Evolutionary conservation across 2,113 vertebrate species (phyloP).

Genomic region (Caranx ignobilis): DNA sequence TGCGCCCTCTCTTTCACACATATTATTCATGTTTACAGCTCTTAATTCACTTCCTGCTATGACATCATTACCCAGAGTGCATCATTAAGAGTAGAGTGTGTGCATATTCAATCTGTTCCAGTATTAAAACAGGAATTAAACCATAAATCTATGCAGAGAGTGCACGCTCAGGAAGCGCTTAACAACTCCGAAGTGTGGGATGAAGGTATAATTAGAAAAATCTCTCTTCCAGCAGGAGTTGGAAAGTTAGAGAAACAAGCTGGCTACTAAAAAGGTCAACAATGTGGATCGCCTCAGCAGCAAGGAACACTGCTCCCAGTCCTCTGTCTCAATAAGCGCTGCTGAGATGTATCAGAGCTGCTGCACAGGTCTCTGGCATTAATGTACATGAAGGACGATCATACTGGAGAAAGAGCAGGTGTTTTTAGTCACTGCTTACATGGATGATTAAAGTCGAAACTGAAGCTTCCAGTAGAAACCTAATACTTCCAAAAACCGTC

Average conservation of each 20-base stretch:
- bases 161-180: slow-evolving; percentile 55
- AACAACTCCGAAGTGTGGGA: slow-evolving; percentile 29
- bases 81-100: slow-evolving; percentile 44
- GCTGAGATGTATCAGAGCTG: slow-evolving; percentile 1
- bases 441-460: slow-evolving; percentile 46
- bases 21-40: slow-evolving; percentile 60
- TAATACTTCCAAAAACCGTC: slow-evolving; percentile 29
- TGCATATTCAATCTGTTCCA: slow-evolving; percentile 58
- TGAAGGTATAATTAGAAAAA: slow-evolving; percentile 52
- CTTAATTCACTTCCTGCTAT: slow-evolving; percentile 42
- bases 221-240: slow-evolving; percentile 20
- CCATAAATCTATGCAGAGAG: slow-evolving; percentile 57
- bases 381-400: not conserved
- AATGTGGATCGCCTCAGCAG: slow-evolving; percentile 15
- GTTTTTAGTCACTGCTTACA: slow-evolving; percentile 19
- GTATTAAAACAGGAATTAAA: slow-evolving; percentile 71
- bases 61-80: slow-evolving; percentile 57
- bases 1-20: not conserved
- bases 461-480: slow-evolving; percentile 24
- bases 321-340: slow-evolving; percentile 7
- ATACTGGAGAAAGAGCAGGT: slow-evolving; percentile 1
- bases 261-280: slow-evolving; percentile 47
- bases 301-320: not conserved
- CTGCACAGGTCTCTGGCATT: not conserved
- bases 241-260: slow-evolving; percentile 38